These are phyloP conservation scores for Salvator merianae DNA, from an alignment of 2,113 vertebrate species.

Conservation along the genomic window DNA sequence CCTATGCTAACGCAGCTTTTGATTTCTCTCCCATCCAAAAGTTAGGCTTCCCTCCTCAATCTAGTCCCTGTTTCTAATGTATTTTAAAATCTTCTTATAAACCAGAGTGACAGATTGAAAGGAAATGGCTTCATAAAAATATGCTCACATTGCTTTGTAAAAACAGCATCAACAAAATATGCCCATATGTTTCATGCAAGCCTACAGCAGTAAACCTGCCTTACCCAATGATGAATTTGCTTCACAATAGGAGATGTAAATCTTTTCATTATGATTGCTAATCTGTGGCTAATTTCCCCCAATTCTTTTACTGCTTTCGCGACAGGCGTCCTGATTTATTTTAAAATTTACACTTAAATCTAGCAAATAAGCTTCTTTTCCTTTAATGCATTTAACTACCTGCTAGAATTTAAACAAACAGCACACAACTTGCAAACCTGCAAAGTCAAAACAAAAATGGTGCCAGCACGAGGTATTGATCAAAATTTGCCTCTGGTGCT, in stretches of 20 bases:
- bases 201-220: not conserved
- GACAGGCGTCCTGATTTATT: not conserved
- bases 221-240: not conserved
- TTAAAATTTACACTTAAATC: not conserved
- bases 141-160: not conserved
- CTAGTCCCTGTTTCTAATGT: no score
- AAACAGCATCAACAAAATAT: not conserved
- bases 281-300: conserved; percentile 30
- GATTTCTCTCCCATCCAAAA: no score
- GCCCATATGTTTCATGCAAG: not conserved
- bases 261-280: not conserved
- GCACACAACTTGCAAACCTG: conserved; percentile 27
- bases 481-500: conserved; percentile 59
- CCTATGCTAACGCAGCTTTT: no score
- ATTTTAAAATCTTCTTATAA: no score
- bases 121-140: not conserved
- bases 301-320: not conserved
- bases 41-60: no score
- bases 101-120: no score
- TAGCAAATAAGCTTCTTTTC: not conserved
- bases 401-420: conserved; percentile 39
- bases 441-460: conserved; percentile 40
- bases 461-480: conserved; percentile 37
- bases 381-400: conserved; percentile 23
- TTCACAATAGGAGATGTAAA: not conserved